Conservation (phyloP, 2,113 vertebrate species). For the Eublepharis macularius region DNA sequence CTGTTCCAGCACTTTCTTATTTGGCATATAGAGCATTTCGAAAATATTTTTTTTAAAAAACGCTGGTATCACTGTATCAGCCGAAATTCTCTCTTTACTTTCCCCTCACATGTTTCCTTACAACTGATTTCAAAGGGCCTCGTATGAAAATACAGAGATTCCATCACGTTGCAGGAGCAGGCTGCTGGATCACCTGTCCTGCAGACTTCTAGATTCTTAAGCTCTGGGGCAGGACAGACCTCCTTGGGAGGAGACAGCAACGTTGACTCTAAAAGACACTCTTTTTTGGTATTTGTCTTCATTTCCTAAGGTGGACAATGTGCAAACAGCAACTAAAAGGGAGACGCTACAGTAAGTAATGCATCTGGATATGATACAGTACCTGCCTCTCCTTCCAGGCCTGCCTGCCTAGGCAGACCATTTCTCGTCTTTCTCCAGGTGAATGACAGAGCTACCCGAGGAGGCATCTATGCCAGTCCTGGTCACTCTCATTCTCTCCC, state of each 20-base stretch:
- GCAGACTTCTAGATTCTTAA: background rate
- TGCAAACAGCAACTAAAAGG: background rate
- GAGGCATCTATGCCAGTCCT: no score
- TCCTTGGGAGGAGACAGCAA: background rate
- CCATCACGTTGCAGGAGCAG: no score
- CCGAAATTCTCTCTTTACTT: background rate
- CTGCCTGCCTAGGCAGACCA: background rate
- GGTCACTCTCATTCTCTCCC: no score
- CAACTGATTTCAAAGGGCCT: no score
- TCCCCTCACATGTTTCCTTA: background rate
- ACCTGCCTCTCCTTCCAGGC: fast-evolving
- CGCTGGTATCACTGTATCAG: fast-evolving
- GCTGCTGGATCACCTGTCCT: background rate
- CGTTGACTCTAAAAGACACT: background rate
- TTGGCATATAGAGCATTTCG: background rate
- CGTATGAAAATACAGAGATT: no score
- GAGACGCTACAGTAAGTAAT: background rate
- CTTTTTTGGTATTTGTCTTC: no score
- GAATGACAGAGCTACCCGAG: no score
- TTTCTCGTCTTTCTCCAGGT: no score
- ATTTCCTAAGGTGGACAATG: background rate
- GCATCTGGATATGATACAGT: background rate
- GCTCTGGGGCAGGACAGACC: background rate
- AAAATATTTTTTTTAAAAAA: constrained; percentile 11
- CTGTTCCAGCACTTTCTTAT: constrained; percentile 1